Evolutionary conservation across 2,113 vertebrate genomes (phyloP).

Genomic region (Thalassarche chlororhynchos): DNA sequence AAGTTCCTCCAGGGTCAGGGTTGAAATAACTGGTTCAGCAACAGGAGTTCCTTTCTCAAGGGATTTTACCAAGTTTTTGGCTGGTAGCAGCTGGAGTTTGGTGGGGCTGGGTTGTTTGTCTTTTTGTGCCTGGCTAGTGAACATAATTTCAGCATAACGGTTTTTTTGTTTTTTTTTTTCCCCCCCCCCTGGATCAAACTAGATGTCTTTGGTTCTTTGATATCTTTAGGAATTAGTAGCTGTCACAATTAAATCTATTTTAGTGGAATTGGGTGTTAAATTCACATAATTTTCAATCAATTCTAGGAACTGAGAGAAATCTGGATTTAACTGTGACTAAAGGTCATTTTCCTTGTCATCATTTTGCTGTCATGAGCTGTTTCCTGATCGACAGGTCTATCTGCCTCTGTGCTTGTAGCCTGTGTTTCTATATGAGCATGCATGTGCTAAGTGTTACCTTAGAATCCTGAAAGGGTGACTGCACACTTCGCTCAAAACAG

Average conservation of each 20-base stretch:
- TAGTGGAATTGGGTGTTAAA: background rate
- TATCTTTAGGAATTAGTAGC: background rate
- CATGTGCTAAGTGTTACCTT: background rate
- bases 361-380: background rate
- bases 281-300: background rate
- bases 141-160: background rate
- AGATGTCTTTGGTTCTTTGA: background rate
- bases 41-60: background rate
- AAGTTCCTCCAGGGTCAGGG: background rate
- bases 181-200: background rate
- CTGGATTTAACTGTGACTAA: background rate
- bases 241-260: background rate
- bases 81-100: background rate
- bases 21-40: background rate
- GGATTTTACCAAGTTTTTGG: background rate
- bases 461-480: background rate
- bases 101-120: background rate
- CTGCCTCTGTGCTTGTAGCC: background rate
- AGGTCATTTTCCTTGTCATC: background rate
- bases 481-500: background rate
- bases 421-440: background rate
- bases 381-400: background rate
- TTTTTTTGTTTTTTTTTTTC: background rate
- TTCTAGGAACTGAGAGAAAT: background rate
- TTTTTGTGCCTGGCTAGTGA: background rate